These are phyloP conservation scores for Smithornis capensis DNA, from an alignment of 2,113 vertebrate species.

Conservation along the genomic window DNA sequence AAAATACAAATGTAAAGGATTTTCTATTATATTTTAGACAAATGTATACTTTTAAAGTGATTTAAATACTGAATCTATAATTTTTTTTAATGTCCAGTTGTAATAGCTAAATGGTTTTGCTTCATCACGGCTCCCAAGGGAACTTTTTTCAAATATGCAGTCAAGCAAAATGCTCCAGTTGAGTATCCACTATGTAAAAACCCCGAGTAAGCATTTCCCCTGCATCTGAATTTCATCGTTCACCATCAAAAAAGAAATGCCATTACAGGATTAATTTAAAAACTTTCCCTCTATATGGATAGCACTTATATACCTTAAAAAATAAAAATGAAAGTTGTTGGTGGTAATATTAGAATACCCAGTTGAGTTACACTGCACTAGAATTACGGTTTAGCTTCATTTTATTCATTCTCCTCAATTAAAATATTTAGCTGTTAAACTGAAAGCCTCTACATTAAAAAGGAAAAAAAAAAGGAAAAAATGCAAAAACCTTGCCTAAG, in stretches of 20 bases:
- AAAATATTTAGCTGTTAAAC: constrained; percentile 74
- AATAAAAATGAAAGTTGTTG: constrained; percentile 50
- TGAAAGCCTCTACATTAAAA: constrained; percentile 70
- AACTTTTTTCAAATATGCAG: constrained; percentile 53
- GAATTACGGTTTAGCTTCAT: constrained; percentile 61
- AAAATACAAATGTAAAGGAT: constrained; percentile 66
- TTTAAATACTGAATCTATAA: constrained; percentile 73
- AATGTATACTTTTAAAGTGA: constrained; percentile 73
- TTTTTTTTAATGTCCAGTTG: constrained; percentile 58
- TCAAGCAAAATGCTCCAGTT: constrained; percentile 42
- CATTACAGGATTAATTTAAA: constrained; percentile 37
- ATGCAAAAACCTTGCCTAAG: constrained; percentile 65
- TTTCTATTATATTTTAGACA: constrained; percentile 80
- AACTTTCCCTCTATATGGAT: constrained; percentile 50
- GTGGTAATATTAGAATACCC: constrained; percentile 61
- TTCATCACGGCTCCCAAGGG: constrained; percentile 49
- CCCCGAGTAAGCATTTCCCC: background rate
- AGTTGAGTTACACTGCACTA: constrained; percentile 60
- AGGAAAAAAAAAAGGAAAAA: constrained; percentile 16
- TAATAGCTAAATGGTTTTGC: constrained; percentile 54
- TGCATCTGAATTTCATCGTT: constrained; percentile 29
- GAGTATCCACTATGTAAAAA: constrained; percentile 47
- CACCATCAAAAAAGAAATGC: constrained; percentile 17
- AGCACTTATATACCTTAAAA: constrained; percentile 67
- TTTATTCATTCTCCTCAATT: constrained; percentile 65